Percentiles rank a stretch among this genome's conserved stretches.
Conservation (phyloP, 1,140 invertebrate genomes). For the Adelges cooleyi region DNA sequence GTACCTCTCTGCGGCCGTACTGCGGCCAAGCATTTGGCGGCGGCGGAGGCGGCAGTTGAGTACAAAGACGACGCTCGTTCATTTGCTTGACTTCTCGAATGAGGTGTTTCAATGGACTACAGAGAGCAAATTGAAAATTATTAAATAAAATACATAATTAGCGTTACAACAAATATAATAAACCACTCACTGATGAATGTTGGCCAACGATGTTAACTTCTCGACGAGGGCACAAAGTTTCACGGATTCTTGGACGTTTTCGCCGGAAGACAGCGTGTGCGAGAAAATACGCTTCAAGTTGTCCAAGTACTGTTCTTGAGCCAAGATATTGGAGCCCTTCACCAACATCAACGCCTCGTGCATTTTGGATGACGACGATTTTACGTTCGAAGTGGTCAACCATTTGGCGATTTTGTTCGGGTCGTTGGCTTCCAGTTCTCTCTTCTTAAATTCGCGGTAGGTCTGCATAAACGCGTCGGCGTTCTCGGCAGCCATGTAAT, state of each 20-base stretch:
- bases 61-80: not conserved
- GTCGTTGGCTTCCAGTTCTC: not conserved
- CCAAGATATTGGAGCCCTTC: not conserved
- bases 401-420: constrained; percentile 7
- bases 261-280: not conserved
- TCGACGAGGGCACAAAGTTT: not conserved
- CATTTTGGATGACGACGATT: not conserved
- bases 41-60: not conserved
- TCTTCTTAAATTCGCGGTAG: not conserved
- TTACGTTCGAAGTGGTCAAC: not conserved
- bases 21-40: no score
- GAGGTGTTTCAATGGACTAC: not conserved
- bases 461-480: not conserved
- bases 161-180: no score
- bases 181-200: not conserved
- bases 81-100: not conserved
- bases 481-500: not conserved
- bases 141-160: no score
- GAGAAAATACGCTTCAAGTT: not conserved
- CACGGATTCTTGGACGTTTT: not conserved
- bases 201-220: not conserved
- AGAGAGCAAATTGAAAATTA: no score
- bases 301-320: not conserved
- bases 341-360: constrained; percentile 10
- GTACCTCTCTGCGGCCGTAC: no score